phyloP scores from a whole-genome alignment of 2,113 vertebrate genomes.

The Vicugna pacos region DNA sequence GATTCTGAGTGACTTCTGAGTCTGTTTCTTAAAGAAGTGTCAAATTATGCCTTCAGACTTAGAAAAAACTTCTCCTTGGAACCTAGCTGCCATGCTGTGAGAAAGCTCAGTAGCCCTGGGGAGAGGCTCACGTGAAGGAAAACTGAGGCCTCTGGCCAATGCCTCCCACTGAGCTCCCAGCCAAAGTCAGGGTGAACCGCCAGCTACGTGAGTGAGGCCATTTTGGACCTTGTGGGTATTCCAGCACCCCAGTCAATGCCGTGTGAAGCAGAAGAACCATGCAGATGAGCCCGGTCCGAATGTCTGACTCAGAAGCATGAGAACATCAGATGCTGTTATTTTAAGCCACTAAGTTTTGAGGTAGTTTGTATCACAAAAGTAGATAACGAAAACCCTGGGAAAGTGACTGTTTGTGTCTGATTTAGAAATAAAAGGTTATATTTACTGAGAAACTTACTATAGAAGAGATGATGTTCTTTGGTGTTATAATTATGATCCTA shows the following conservation, averaged over 20 bases:
- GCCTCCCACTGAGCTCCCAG: not conserved
- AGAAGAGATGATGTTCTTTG: not conserved
- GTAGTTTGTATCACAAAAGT: not conserved
- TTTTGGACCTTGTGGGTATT: not conserved
- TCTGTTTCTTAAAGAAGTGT: not conserved
- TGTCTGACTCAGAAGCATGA: not conserved
- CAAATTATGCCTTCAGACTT: not conserved
- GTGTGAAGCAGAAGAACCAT: not conserved
- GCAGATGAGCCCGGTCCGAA: not conserved
- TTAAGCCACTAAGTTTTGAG: not conserved
- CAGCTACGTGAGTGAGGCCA: not conserved
- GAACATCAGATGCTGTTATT: not conserved
- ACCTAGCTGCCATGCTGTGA: not conserved
- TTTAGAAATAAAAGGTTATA: constrained; percentile 8
- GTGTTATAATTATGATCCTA: not conserved
- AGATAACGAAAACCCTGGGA: not conserved
- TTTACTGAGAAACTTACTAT: not conserved
- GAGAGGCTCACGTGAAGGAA: not conserved
- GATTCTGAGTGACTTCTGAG: not conserved
- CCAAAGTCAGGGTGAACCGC: not conserved
- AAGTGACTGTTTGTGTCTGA: not conserved
- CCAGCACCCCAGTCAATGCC: no score
- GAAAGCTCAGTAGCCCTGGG: not conserved
- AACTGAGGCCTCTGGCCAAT: not conserved
- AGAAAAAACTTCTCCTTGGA: not conserved